These are phyloP conservation scores for Leptosomus discolor DNA, from an alignment of 2,113 vertebrate species.

Conservation along the genomic window DNA sequence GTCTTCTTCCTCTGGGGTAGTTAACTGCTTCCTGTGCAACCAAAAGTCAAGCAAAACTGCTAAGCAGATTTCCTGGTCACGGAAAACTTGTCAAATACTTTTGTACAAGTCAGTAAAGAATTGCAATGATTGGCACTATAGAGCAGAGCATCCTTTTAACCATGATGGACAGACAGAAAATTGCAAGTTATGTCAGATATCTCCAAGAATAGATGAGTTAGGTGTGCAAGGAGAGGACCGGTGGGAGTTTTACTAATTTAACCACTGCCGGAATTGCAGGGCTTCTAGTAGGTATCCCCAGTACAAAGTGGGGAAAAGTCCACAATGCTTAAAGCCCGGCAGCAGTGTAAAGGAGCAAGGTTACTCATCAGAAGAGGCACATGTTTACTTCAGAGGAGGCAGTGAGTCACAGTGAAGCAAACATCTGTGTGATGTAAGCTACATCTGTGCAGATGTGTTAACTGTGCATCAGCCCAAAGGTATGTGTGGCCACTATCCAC, in stretches of 20 bases:
- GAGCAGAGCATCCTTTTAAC: neutral
- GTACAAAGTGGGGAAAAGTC: neutral
- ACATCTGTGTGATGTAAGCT: rapidly evolving
- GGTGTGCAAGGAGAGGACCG: neutral
- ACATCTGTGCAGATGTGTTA: neutral
- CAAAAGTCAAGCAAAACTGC: neutral
- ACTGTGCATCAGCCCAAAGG: neutral
- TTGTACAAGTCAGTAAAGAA: neutral
- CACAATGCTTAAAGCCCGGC: neutral
- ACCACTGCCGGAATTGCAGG: neutral
- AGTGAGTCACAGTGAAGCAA: neutral
- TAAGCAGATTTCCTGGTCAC: neutral
- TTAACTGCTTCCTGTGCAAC: neutral
- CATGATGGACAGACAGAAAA: neutral
- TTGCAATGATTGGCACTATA: neutral
- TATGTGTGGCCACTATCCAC: neutral
- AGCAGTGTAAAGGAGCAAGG: neutral
- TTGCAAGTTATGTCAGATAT: neutral
- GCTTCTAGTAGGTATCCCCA: neutral
- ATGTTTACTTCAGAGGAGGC: neutral
- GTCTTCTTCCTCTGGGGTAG: neutral
- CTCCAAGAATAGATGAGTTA: neutral
- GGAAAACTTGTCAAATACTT: neutral
- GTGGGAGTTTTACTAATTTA: neutral
- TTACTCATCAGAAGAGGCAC: neutral